Percentiles rank a stretch among this genome's conserved stretches.
Conservation (phyloP, 2,113 vertebrate species). For the Eira barbara region DNA sequence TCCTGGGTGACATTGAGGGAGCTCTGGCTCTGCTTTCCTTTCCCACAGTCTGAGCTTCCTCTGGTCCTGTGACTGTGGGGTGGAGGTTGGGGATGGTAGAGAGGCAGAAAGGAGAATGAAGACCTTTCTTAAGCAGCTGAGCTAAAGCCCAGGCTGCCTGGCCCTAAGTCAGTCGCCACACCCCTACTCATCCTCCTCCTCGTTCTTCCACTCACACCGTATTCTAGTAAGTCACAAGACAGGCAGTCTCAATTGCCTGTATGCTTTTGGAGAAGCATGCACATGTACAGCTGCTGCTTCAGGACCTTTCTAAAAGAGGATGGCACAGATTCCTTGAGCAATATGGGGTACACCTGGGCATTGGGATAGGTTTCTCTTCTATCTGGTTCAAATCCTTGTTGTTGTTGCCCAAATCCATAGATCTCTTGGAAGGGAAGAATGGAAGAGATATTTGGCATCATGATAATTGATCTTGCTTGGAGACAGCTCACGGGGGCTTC, state of each 20-base stretch:
- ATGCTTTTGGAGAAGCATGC: neutral
- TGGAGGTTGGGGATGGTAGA: neutral
- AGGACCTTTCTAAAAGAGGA: neutral
- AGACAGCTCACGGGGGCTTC: neutral
- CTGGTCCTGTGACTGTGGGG: neutral
- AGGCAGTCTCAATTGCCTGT: neutral
- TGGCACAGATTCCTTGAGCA: neutral
- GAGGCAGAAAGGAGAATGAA: neutral
- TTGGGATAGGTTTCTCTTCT: neutral
- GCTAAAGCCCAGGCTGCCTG: neutral
- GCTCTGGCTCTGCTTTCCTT: neutral
- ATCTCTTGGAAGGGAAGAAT: neutral
- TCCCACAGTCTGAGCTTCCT: neutral
- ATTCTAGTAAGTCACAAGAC: neutral
- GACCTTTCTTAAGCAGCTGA: neutral
- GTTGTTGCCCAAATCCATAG: neutral
- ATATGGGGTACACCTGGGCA: neutral
- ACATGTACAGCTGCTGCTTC: neutral
- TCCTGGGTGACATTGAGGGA: neutral
- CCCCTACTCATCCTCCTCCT: accelerated
- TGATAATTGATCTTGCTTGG: neutral
- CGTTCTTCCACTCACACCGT: neutral
- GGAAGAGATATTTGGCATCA: neutral
- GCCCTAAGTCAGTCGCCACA: neutral
- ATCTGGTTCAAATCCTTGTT: neutral